Base-by-base conservation (phyloP, 2,113 vertebrate genomes). In the Calypte anna region DNA sequence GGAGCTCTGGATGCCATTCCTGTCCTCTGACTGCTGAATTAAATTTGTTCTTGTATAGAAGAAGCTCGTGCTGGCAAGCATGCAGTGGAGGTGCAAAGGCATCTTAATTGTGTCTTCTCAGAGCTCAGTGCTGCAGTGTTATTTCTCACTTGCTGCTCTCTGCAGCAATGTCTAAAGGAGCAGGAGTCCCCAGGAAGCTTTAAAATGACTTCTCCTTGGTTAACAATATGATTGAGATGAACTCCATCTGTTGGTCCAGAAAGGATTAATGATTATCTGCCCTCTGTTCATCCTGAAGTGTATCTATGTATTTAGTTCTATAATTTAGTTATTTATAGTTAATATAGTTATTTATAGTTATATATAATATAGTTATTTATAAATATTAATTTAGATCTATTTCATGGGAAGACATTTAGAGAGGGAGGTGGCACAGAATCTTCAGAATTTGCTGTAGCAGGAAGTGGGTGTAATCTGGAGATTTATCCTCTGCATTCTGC, bases 1-100 rank as follows among this genome's bases (percentile, higher is more conserved):
- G 94, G 93, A 96, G 75, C 68, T 95, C 94, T 90, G 87, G 81
- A 94, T 95, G 91, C 95, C 95, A 97, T 96, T 95, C 94, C 85
- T 79, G 46, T 1, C 9, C 63, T 92, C 86, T 1, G 36, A 79
- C 58, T 91, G 91, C 78, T 6, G 67, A 84, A 69, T 87, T 66
- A 58, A 82, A 85, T 93, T 46, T 0, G 0, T 50, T 80, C 81
- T 59, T 10, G 4, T 55, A 2, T 3, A 31, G 70, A 79, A 89
- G 73, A 63, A 82, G 58, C 67, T 94, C 5, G 3, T 62, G 67
- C 87, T 93, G 74, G 73, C 59, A 82, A 85, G 66, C 58, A 62
- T 58, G 67, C 58, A 50, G 50, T 27, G 59, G 86, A 93, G 79
- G 51, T 69, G 51, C 63, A 77, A 66, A 92, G 46, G 89, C 85